phyloP scores from a whole-genome alignment of 2,797 vertebrate species.

The Acipenser oxyrinchus region DNA sequence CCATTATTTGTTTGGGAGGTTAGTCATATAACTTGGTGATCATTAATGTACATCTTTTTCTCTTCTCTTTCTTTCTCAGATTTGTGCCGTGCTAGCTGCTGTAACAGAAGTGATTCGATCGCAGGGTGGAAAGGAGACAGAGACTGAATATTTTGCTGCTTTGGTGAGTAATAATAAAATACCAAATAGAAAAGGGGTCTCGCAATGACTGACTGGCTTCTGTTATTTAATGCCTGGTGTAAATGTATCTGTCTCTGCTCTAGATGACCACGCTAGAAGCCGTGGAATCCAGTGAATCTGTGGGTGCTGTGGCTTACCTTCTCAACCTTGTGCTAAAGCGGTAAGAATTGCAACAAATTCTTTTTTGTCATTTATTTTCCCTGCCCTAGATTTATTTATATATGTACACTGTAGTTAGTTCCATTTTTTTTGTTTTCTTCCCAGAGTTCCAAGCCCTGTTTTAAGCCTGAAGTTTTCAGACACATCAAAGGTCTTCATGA shows the following conservation, averaged over 20 bases:
- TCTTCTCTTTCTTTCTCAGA: slow-evolving; percentile 48
- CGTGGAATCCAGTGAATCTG: slow-evolving; percentile 78
- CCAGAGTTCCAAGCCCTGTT: slow-evolving; percentile 81
- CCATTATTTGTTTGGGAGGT: too few relatives aligned
- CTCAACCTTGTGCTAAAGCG: slow-evolving; percentile 88
- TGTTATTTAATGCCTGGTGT: neutral
- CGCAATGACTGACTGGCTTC: too few relatives aligned
- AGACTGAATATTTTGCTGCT: slow-evolving; percentile 92
- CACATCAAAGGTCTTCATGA: slow-evolving; percentile 82
- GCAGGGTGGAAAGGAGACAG: slow-evolving; percentile 85
- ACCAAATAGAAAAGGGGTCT: too few relatives aligned
- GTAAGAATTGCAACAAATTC: slow-evolving; percentile 42
- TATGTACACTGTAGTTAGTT: too few relatives aligned
- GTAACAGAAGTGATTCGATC: slow-evolving; percentile 94
- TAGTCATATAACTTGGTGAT: too few relatives aligned
- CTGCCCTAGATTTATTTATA: too few relatives aligned
- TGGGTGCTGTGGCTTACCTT: slow-evolving; percentile 81
- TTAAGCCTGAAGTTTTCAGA: slow-evolving; percentile 89
- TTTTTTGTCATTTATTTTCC: too few relatives aligned
- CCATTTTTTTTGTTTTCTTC: neutral
- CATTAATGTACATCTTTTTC: too few relatives aligned
- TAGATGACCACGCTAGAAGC: slow-evolving; percentile 94
- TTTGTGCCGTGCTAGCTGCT: slow-evolving; percentile 90
- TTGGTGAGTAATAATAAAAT: slow-evolving; percentile 63
- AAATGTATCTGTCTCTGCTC: neutral